phyloP scores from a whole-genome alignment of 64 coral and sea anemone genomes.

The Exaiptasia diaphana region DNA sequence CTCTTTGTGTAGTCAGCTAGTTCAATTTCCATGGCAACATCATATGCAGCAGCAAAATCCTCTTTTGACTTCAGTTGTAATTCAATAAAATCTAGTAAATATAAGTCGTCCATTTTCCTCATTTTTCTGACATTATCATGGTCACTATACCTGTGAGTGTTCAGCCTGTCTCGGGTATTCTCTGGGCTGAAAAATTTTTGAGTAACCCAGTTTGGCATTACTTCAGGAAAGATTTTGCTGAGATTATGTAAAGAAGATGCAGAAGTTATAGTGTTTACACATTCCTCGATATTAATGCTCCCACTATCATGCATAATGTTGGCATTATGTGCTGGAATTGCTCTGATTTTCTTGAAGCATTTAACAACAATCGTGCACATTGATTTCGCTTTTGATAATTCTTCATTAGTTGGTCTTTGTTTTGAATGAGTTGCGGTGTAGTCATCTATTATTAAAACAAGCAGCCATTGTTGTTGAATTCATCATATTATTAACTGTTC shows the following conservation, averaged over 20 bases:
- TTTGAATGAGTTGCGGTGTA: conserved; percentile 8
- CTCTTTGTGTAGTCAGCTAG: conserved; percentile 27
- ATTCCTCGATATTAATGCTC: not conserved
- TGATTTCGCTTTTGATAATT: not conserved
- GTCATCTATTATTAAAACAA: conserved; percentile 42
- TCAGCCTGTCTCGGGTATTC: conserved; percentile 37
- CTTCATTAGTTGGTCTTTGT: not conserved
- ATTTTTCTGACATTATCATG: conserved; percentile 30
- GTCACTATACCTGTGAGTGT: conserved; percentile 33
- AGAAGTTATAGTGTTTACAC: conserved; percentile 15
- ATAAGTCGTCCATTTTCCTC: conserved; percentile 42
- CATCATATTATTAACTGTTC: conserved; percentile 5
- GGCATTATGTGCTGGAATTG: not conserved
- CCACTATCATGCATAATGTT: not conserved
- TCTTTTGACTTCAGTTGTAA: conserved; percentile 36
- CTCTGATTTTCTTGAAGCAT: conserved; percentile 23
- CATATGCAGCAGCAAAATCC: conserved; percentile 44
- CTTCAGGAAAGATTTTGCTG: conserved; percentile 31
- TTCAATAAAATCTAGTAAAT: conserved; percentile 36
- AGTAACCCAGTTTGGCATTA: conserved; percentile 59
- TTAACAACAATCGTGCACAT: conserved; percentile 54
- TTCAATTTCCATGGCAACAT: conserved; percentile 24
- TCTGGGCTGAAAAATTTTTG: conserved; percentile 52
- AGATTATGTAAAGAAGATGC: conserved; percentile 26
- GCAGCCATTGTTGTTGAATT: conserved; percentile 10